phyloP scores from a whole-genome alignment of 53 echinoderm and acorn worm genomes.

The Mesocentrotus franciscanus region DNA sequence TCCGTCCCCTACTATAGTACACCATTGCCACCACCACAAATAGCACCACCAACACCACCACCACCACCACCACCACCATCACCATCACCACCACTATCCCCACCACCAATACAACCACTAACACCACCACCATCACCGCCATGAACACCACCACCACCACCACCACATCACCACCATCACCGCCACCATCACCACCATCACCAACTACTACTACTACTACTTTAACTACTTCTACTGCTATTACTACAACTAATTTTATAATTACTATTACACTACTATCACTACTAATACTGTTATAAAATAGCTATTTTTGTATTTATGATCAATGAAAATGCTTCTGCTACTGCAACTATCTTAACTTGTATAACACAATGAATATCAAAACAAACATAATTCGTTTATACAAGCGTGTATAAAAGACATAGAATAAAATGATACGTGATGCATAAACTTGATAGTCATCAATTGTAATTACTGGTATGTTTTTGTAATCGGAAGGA shows the following conservation, averaged over 20 bases:
- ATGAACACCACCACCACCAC: neutral
- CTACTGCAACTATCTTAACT: neutral
- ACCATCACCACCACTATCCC: neutral
- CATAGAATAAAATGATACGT: no score
- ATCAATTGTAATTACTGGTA: no score
- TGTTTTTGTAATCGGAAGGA: no score
- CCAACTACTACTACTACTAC: neutral
- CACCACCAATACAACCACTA: conserved; percentile 6
- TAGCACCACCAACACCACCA: conserved; percentile 9
- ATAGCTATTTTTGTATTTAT: no score
- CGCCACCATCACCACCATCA: neutral
- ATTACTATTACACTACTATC: no score
- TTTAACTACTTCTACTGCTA: neutral
- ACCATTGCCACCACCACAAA: conserved; percentile 13
- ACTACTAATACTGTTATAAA: no score
- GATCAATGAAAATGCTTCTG: no score
- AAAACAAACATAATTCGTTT: no score
- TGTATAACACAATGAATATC: no score
- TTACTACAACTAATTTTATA: no score
- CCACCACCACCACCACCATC: neutral
- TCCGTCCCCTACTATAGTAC: neutral
- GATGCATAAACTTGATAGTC: no score
- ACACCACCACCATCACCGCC: neutral
- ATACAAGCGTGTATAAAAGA: no score
- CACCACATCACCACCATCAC: conserved; percentile 14